These are phyloP conservation scores for Amphilophus citrinellus DNA, from an alignment of 2,113 vertebrate species.

Conservation along the genomic window DNA sequence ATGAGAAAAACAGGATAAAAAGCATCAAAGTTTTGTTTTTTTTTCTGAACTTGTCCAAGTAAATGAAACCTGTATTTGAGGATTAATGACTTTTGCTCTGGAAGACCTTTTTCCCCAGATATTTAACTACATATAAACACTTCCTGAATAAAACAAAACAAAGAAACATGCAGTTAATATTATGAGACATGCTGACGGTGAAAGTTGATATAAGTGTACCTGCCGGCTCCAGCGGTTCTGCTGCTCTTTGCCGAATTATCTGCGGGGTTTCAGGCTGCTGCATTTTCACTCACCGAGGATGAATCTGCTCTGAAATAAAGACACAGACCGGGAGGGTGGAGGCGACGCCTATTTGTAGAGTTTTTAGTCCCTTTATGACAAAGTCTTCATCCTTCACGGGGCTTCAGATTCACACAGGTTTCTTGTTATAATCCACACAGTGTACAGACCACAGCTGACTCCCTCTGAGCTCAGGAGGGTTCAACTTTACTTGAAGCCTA, in stretches of 20 bases:
- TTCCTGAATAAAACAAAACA: too few species aligned
- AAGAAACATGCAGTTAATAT: background rate
- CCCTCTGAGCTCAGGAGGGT: constrained; percentile 17
- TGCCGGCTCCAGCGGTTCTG: constrained; percentile 57
- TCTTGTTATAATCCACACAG: constrained; percentile 1
- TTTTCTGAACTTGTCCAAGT: background rate
- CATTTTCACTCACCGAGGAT: constrained; percentile 56
- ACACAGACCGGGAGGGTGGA: background rate
- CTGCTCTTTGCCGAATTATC: constrained; percentile 34
- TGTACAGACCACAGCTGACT: constrained; percentile 1
- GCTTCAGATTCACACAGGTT: background rate
- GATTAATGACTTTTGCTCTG: background rate
- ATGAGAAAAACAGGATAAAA: background rate
- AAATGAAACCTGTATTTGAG: background rate
- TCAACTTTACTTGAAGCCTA: constrained; percentile 52
- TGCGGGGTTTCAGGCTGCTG: constrained; percentile 69
- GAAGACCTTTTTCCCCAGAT: background rate
- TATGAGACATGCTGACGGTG: background rate
- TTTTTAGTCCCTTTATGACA: constrained; percentile 12
- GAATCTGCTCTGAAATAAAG: background rate
- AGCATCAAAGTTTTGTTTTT: background rate
- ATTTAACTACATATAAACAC: background rate
- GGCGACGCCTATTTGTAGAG: background rate
- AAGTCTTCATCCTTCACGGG: constrained; percentile 18
- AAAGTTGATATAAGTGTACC: constrained; percentile 55